Evolutionary conservation across 2,888 invertebrate species (phyloP), one percentile per base, ranked within the genome.

Genomic region (Serrognathus titanus): DNA sequence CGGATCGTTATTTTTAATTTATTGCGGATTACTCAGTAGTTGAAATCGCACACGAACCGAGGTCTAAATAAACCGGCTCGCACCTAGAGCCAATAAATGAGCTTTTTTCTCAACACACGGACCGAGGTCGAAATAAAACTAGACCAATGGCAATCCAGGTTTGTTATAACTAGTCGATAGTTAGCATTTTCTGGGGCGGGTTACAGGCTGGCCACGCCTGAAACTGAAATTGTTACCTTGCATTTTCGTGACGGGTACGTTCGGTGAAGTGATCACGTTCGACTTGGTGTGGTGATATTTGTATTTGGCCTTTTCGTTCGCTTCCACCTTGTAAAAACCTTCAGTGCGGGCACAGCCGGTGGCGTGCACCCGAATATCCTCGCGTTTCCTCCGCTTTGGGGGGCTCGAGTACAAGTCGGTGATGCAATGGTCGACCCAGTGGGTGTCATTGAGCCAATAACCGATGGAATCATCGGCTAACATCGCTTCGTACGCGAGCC

Each of bases 401-500:
- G 87, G 86, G 48, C 87, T 85, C 55, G 92, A 86, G 61, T 81
- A 78, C 43, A 89, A 78, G 75, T 90, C 88, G 0, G 92, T 89
- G 49, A 87, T 81, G 63, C 89, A 87, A 77, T 97, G 97, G 74
- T 96, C 95, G 11, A 97, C 95, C 97, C 97, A 97, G 76, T 97
- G 94, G 40, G 96, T 96, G 74, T 95, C 94, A 75, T 96, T 95
- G 58, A 97, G 81, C 94, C 95, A 95, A 75, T 92, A 90, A 51
- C 89, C 59, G 67, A 88, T 86, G 36, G 83, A 81, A 74, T 94
- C 92, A 64, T 92, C 90, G 0, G 90, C 87, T 63, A 97, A 79
- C 75, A 97, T 80, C 52, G 87, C 84, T 66, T 94, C 92, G 77
- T 97, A 97, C 52, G 92, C 90, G 57, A 85, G 79, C 67, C 89